Percentiles rank a stretch among this genome's conserved stretches.
Evolutionary conservation across 2,797 vertebrate genomes (phyloP).

Genomic region (Scolopax bukidnonensis): DNA sequence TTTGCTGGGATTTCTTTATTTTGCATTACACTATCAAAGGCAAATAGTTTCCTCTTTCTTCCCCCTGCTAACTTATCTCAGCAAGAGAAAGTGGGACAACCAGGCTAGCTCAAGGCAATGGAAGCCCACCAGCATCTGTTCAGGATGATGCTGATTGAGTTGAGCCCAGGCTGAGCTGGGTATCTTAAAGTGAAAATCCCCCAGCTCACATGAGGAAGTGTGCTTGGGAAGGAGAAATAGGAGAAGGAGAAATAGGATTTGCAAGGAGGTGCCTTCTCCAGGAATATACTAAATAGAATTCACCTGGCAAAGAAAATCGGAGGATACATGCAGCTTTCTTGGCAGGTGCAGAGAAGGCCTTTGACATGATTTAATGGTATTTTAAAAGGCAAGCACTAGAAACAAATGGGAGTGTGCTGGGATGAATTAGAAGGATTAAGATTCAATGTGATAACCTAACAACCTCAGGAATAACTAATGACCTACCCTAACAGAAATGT

Average conservation of each 20-base stretch:
- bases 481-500: slow-evolving; percentile 44
- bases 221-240: slow-evolving; percentile 27
- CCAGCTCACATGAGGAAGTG: not conserved
- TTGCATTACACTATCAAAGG: slow-evolving; percentile 4
- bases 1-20: slow-evolving; percentile 41
- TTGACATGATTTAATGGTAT: slow-evolving; percentile 62
- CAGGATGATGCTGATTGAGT: not conserved
- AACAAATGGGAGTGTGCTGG: slow-evolving; percentile 49
- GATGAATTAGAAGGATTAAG: slow-evolving; percentile 67
- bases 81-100: not conserved
- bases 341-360: slow-evolving; percentile 45
- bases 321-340: slow-evolving; percentile 26
- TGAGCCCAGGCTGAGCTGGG: not conserved
- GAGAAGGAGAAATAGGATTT: slow-evolving; percentile 39
- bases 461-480: slow-evolving; percentile 64
- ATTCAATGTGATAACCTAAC: slow-evolving; percentile 54
- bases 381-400: slow-evolving; percentile 53
- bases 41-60: not conserved
- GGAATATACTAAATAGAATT: slow-evolving; percentile 30
- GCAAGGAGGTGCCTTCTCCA: slow-evolving; percentile 33
- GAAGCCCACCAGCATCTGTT: not conserved
- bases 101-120: not conserved
- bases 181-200: not conserved
- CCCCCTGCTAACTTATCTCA: not conserved
- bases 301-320: not conserved